Evolutionary conservation across 53 echinoderm and acorn worm species (phyloP), one percentile per base, ranked within the genome.

Genomic region (Apostichopus leukothele): DNA sequence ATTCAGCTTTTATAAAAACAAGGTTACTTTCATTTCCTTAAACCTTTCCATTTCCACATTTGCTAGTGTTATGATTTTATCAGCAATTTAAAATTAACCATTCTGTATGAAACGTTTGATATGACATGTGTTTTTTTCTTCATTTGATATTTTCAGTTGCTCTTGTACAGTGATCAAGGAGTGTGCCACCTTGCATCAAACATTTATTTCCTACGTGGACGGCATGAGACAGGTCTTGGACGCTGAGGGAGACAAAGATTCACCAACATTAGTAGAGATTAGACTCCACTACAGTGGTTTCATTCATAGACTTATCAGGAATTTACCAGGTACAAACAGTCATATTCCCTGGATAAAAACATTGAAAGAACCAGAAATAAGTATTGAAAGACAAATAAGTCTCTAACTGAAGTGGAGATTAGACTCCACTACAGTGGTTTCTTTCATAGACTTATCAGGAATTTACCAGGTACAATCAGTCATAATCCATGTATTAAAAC

Each of bases 251-350:
- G 98, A 98, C 86, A 98, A 98, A 67, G 98, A 98, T 39, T 92
- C 95, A 5, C 98, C 98, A 6, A 95, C 98, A 4, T 87, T 98
- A 50, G 86, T 91, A 75, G 98, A 98, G 92, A 98, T 98, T 79
- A 93, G 98, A 90, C 92, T 98, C 13, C 98, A 98, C 73, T 98
- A 93, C 94, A 96, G 95, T 74, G 98, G 98, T 16, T 95, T 98
- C 76, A 89, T 98, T 27, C 89, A 84, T 60, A 88, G 95, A 27
- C 93, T 98, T 5, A 93, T 98, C 78, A 95, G 95, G 81, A 95
- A 94, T 77, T 90, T 98, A 21, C 93, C 98, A 91, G 94, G 98
- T 98, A 90, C 50, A 74, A 74, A 19, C 7, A 19, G 74, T 74
- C 20, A 74, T 74, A 39, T 39, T 1, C 39, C 39, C 39, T 39